phyloP scores from a whole-genome alignment of 1,140 invertebrate genomes.

The Zaprionus inermis region DNA sequence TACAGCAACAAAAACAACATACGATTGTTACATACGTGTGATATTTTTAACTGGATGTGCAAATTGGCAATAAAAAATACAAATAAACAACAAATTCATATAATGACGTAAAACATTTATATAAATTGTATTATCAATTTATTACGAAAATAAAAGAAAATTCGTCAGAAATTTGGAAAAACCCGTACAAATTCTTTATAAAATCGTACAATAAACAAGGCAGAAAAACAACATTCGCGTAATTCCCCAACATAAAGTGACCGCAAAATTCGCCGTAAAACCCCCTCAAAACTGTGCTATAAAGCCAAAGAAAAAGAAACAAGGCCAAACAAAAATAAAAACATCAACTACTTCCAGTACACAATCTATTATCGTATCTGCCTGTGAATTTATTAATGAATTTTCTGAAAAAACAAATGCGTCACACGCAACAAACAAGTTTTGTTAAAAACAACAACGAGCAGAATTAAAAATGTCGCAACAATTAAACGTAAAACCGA shows the following conservation, averaged over 20 bases:
- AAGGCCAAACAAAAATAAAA: conserved; percentile 36
- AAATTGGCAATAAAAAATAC: neutral
- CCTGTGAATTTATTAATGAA: neutral
- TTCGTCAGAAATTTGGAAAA: neutral
- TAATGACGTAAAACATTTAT: conserved; percentile 18
- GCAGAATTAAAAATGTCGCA: neutral
- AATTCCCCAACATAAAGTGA: conserved; percentile 21
- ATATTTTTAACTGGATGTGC: neutral
- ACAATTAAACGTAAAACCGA: neutral
- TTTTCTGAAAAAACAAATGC: conserved; percentile 25
- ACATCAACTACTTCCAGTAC: neutral
- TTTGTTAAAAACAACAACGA: neutral
- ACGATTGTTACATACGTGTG: neutral
- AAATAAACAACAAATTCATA: neutral
- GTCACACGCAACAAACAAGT: conserved; percentile 1
- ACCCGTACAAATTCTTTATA: conserved; percentile 1
- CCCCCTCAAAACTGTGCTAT: conserved; percentile 75
- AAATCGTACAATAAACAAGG: conserved; percentile 36
- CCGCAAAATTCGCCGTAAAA: conserved; percentile 63
- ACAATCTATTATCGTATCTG: neutral
- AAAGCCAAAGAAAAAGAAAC: conserved; percentile 41
- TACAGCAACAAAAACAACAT: conserved; percentile 41
- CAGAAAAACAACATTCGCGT: conserved; percentile 12
- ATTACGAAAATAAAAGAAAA: neutral
- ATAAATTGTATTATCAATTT: conserved; percentile 20